Evolutionary conservation across 2,797 vertebrate genomes (phyloP), one percentile per base, ranked within the genome.

Genomic region (Diplodus sargus): DNA sequence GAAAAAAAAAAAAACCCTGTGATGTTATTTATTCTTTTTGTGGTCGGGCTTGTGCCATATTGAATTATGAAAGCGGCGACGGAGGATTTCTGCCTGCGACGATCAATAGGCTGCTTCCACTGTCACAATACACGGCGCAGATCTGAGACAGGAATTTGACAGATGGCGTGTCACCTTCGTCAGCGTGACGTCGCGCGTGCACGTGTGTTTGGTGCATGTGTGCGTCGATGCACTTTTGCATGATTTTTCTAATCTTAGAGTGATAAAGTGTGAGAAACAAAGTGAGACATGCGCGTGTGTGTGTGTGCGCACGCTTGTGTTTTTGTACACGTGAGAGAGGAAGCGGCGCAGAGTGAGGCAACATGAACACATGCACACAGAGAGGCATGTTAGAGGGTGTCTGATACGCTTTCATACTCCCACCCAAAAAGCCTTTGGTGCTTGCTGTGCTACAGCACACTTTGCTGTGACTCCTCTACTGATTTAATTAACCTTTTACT

Each of bases 401-500:
- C 84, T 85, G 81, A 66, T 82, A 69, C 43, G 82, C 89, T 92
- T 91, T 91, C 86, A 90, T 89, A 87, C 89, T 84, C 85, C 87
- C 88, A 90, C 84, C 87, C 77, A 87, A 83, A 86, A 87, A 85
- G 84, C 86, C 83, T 90, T 86, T 86, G 91, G 89, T 90, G 83
- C 90, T 85, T 20, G 81, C 88, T 90, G 86, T 79, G 89, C 87
- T 79, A 75, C 86, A 84, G 79, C 84, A 85, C 88, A 89, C 88
- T 90, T 83, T 76, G 70, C 78, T 67, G 61, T 75, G 83, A 90
- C 90, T 93, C 85, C 78, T 85, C 85, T 12, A 76, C 90, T 90
- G 86, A 91, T 92, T 93, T 91, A 88, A 92, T 93, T 93, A 92
- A 93, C 93, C 92, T 93, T 92, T 87, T 82, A 56, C 83, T 84